Percentiles rank a stretch among this genome's conserved stretches.
Conservation (phyloP, 2,888 invertebrate genomes). For the Anodontia alba region DNA sequence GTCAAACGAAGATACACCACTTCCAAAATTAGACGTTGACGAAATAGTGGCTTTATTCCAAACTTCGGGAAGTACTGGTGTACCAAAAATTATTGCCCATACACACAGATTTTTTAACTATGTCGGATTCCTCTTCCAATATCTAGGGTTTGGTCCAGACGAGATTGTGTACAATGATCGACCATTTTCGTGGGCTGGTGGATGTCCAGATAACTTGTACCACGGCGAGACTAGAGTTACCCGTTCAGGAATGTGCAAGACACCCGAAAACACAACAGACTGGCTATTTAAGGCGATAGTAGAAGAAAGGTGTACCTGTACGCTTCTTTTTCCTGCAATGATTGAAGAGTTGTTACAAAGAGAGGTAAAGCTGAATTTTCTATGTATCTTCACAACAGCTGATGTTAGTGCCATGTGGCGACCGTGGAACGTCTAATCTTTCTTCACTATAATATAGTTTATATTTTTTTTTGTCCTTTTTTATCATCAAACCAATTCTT, state of each 20-base stretch:
- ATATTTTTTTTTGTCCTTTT: too few species aligned
- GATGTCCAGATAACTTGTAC: slow-evolving; percentile 8
- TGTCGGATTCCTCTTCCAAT: background rate
- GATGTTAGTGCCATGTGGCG: too few species aligned
- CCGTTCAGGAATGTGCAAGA: slow-evolving; percentile 11
- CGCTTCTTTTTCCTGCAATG: background rate
- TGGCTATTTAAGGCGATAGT: background rate
- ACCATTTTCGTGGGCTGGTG: slow-evolving; percentile 26
- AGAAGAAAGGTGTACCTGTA: background rate
- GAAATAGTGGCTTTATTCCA: background rate
- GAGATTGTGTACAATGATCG: slow-evolving; percentile 8
- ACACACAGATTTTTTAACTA: background rate
- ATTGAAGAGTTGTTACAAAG: slow-evolving; percentile 10
- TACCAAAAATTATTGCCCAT: background rate
- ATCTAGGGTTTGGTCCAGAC: background rate
- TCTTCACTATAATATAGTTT: too few species aligned
- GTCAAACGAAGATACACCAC: background rate
- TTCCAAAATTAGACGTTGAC: background rate
- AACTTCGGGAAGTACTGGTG: background rate
- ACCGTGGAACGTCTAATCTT: too few species aligned
- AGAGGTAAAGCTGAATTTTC: slow-evolving; percentile 15
- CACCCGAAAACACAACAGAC: background rate
- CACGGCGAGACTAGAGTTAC: slow-evolving; percentile 27
- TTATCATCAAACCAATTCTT: too few species aligned
- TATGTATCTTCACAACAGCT: too few species aligned